These are phyloP conservation scores for Hypomecis punctinalis DNA, from an alignment of 2,888 invertebrate genomes.

Conservation along the genomic window DNA sequence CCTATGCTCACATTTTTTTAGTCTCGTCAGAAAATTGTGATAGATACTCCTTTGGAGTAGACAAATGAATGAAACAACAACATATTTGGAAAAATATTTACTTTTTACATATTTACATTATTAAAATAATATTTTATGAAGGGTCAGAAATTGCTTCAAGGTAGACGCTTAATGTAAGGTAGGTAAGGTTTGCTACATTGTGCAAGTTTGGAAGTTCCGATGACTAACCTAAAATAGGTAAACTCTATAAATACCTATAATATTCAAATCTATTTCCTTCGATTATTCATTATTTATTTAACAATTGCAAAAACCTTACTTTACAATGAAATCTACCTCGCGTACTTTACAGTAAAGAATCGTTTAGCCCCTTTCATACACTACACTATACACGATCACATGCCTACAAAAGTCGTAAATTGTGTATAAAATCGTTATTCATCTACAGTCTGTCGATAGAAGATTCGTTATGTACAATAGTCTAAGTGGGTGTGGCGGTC, in stretches of 20 bases:
- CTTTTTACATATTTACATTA: slow-evolving; percentile 76
- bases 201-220: slow-evolving; percentile 24
- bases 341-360: slow-evolving; percentile 39
- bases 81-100: slow-evolving; percentile 76
- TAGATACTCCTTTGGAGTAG: too few species aligned
- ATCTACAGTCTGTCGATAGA: slow-evolving; percentile 53
- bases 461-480: slow-evolving; percentile 37
- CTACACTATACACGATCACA: slow-evolving; percentile 54
- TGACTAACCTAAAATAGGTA: slow-evolving; percentile 27
- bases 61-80: slow-evolving; percentile 37
- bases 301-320: slow-evolving; percentile 35
- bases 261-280: slow-evolving; percentile 22
- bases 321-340: slow-evolving; percentile 36
- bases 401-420: slow-evolving; percentile 55
- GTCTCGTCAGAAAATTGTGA: too few species aligned
- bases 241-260: slow-evolving; percentile 16
- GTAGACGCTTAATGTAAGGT: slow-evolving; percentile 17
- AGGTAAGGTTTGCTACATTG: slow-evolving; percentile 23
- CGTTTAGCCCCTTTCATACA: slow-evolving; percentile 41
- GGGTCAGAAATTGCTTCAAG: slow-evolving; percentile 14
- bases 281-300: slow-evolving; percentile 18
- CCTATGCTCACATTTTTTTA: too few species aligned
- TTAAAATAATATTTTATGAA: slow-evolving; percentile 28
- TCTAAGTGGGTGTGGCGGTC: slow-evolving; percentile 45
- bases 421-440: slow-evolving; percentile 57